Evolutionary conservation across 2,888 invertebrate genomes (phyloP).

Genomic region (Podabrus alpinus): DNA sequence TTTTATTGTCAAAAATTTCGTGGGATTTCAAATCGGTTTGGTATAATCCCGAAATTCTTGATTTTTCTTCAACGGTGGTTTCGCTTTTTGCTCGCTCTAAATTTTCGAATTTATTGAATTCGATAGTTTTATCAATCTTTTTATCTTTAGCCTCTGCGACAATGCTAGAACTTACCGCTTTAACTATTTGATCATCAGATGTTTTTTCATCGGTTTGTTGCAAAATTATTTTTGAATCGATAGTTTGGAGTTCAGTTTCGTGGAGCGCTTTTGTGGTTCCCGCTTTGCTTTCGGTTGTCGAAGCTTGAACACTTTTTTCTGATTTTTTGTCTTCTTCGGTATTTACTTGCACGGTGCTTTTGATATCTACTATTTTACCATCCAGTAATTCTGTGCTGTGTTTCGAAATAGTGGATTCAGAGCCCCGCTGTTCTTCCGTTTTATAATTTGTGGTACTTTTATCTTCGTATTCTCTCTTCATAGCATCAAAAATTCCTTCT

Average conservation of each 20-base stretch:
- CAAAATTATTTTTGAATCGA: conserved; percentile 33
- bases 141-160: conserved; percentile 12
- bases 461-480: conserved; percentile 41
- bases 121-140: conserved; percentile 23
- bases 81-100: conserved; percentile 19
- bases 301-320: conserved; percentile 44
- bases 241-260: conserved; percentile 33
- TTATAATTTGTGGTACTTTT: conserved; percentile 41
- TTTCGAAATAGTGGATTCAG: conserved; percentile 5
- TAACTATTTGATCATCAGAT: conserved; percentile 29
- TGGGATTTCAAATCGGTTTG: conserved; percentile 28
- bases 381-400: conserved; percentile 32
- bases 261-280: conserved; percentile 39
- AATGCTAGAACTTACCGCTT: conserved; percentile 24
- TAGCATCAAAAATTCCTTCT: conserved; percentile 44
- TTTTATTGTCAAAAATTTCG: conserved; percentile 30
- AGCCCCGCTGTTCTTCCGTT: conserved; percentile 43
- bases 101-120: conserved; percentile 20
- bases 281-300: conserved; percentile 47
- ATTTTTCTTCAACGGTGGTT: conserved; percentile 27
- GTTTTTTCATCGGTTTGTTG: conserved; percentile 36
- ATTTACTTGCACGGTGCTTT: conserved; percentile 43
- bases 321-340: conserved; percentile 43
- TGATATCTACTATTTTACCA: conserved; percentile 41
- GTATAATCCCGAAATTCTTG: conserved; percentile 31